A percentile compares a stretch with the other conserved stretches of the same genome.
Conservation (phyloP, 1,140 invertebrate species). For the Drosophila fuyamai region DNA sequence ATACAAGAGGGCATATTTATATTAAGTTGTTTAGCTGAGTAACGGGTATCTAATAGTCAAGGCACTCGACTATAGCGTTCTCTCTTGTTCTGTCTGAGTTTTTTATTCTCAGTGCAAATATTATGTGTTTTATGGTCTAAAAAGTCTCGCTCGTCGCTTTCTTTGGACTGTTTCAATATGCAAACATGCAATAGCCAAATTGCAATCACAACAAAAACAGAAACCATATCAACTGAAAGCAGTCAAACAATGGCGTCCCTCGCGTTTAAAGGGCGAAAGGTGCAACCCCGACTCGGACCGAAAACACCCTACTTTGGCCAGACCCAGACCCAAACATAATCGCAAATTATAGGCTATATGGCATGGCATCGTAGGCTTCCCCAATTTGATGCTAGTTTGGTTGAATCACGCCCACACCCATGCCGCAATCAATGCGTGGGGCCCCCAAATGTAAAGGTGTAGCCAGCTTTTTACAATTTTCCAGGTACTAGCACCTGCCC, state of each 20-base stretch:
- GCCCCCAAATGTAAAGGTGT: constrained; percentile 40
- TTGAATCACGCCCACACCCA: constrained; percentile 19
- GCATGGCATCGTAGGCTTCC: constrained; percentile 50
- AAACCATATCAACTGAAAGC: constrained; percentile 40
- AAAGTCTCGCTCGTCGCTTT: constrained; percentile 42
- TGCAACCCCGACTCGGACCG: constrained; percentile 9
- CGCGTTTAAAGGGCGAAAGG: constrained; percentile 6
- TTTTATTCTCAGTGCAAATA: constrained; percentile 6
- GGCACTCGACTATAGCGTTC: no score
- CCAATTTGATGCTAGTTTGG: constrained; percentile 68
- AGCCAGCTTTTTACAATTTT: constrained; percentile 68
- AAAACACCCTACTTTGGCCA: constrained; percentile 20
- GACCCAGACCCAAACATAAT: constrained; percentile 71
- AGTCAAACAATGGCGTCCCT: constrained; percentile 43
- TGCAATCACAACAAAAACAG: constrained; percentile 70
- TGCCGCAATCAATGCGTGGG: constrained; percentile 36
- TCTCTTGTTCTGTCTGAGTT: no score
- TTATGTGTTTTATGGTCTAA: constrained; percentile 49
- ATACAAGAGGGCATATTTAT: no score
- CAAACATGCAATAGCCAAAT: constrained; percentile 80
- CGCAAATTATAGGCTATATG: constrained; percentile 82
- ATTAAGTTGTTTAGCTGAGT: no score
- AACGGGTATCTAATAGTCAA: no score
- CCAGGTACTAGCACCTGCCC: constrained; percentile 46
- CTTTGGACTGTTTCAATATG: constrained; percentile 75